Conservation (phyloP, 2,113 vertebrate genomes). For the Quiscalus mexicanus region DNA sequence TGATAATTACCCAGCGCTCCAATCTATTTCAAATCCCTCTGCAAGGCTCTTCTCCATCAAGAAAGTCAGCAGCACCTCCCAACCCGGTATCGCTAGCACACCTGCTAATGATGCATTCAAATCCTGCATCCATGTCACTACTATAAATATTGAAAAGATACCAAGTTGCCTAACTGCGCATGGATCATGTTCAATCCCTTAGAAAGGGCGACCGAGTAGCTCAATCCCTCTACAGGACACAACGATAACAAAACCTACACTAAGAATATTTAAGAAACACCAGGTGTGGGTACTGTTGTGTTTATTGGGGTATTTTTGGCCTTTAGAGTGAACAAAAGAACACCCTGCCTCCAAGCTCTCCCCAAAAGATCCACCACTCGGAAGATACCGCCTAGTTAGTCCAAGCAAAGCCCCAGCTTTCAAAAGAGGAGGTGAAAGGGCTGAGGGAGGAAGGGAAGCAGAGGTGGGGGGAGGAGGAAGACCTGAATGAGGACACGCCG, state of each 20-base stretch:
- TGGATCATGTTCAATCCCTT: neutral
- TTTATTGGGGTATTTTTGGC: neutral
- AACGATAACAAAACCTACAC: accelerated
- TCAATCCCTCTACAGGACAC: accelerated
- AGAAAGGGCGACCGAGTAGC: neutral
- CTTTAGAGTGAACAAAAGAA: neutral
- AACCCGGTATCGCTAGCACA: no score
- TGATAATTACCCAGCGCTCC: accelerated
- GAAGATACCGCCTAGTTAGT: neutral
- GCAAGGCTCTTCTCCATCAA: neutral
- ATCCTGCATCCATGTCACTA: neutral
- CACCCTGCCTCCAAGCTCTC: no score
- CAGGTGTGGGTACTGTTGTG: neutral
- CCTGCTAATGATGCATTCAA: neutral
- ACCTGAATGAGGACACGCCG: neutral
- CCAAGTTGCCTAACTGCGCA: no score
- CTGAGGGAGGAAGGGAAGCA: neutral
- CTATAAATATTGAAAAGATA: neutral
- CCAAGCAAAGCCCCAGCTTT: neutral
- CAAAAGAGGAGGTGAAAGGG: no score
- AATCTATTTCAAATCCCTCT: neutral
- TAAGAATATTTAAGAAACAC: neutral
- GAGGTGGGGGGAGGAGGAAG: accelerated
- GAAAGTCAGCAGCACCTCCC: neutral
- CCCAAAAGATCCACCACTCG: neutral